Percentiles rank a stretch among this genome's conserved stretches.
Conservation (phyloP, 2,888 invertebrate genomes). For the Euphydryas editha region DNA sequence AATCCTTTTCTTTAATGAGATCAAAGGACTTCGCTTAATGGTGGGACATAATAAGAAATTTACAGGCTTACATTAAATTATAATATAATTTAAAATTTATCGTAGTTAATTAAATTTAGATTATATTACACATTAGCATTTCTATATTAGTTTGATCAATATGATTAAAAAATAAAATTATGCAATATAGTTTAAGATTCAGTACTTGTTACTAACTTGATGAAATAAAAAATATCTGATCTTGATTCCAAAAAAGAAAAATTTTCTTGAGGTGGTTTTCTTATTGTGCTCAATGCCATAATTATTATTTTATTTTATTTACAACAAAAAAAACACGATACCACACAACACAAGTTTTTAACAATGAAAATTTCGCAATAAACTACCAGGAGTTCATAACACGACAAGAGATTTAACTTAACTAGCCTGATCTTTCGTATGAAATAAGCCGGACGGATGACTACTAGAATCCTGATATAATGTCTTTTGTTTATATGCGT, state of each 20-base stretch:
- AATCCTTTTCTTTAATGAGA: too few relatives aligned
- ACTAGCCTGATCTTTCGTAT: neutral
- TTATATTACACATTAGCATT: neutral
- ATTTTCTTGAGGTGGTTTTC: neutral
- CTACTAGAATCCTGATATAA: constrained; percentile 2
- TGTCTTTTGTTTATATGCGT: constrained; percentile 2
- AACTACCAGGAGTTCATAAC: constrained; percentile 19
- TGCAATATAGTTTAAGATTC: neutral
- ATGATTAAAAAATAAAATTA: too few relatives aligned
- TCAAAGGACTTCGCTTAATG: too few relatives aligned
- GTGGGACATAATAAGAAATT: too few relatives aligned
- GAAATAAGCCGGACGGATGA: neutral
- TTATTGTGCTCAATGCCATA: constrained; percentile 7
- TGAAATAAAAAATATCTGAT: neutral
- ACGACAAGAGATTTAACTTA: constrained; percentile 26
- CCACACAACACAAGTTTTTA: neutral
- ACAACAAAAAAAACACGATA: neutral
- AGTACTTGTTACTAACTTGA: constrained; percentile 16
- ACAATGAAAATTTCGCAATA: neutral
- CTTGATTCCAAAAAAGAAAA: neutral
- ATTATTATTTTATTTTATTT: neutral
- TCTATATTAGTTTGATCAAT: too few relatives aligned
- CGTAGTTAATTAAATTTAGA: neutral
- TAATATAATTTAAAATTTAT: too few relatives aligned
- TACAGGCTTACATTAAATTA: too few relatives aligned